phyloP scores from a whole-genome alignment of 2,888 invertebrate species.

The Monopis laevigella region DNA sequence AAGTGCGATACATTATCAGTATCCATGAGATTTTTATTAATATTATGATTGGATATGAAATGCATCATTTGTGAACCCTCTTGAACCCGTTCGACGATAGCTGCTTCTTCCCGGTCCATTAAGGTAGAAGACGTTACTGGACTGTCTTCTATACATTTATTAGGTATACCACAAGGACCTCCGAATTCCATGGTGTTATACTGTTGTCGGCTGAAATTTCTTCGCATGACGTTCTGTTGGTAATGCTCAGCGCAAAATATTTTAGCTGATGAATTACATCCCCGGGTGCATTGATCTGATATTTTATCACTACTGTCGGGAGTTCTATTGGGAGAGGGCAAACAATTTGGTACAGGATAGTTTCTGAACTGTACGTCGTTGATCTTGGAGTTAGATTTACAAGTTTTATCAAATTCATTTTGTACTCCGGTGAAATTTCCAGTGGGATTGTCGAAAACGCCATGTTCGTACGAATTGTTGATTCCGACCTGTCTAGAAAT shows the following conservation, averaged over 20 bases:
- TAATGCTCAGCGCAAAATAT: slow-evolving; percentile 42
- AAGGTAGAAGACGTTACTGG: slow-evolving; percentile 77
- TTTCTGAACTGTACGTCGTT: slow-evolving; percentile 35
- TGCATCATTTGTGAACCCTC: slow-evolving; percentile 56
- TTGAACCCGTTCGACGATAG: slow-evolving; percentile 83
- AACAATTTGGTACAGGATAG: slow-evolving; percentile 42
- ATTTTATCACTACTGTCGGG: slow-evolving; percentile 58
- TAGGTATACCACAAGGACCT: slow-evolving; percentile 58
- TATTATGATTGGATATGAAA: slow-evolving; percentile 60
- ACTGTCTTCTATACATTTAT: slow-evolving; percentile 61
- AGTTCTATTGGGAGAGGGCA: slow-evolving; percentile 49
- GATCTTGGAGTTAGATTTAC: slow-evolving; percentile 32
- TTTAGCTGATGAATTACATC: slow-evolving; percentile 60
- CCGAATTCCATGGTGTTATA: slow-evolving; percentile 54
- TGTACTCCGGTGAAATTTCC: slow-evolving; percentile 27
- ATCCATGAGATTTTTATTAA: slow-evolving; percentile 61
- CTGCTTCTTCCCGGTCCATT: slow-evolving; percentile 70
- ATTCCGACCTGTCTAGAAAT: slow-evolving; percentile 74
- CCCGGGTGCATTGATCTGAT: slow-evolving; percentile 61
- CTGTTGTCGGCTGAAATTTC: slow-evolving; percentile 47
- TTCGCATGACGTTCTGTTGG: slow-evolving; percentile 40
- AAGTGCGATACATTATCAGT: slow-evolving; percentile 63
- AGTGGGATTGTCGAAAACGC: slow-evolving; percentile 36
- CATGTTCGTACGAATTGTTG: slow-evolving; percentile 38
- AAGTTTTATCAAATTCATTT: slow-evolving; percentile 36